These are phyloP conservation scores for Chrysolina oricalcia DNA, from an alignment of 2,888 invertebrate genomes.

Conservation along the genomic window DNA sequence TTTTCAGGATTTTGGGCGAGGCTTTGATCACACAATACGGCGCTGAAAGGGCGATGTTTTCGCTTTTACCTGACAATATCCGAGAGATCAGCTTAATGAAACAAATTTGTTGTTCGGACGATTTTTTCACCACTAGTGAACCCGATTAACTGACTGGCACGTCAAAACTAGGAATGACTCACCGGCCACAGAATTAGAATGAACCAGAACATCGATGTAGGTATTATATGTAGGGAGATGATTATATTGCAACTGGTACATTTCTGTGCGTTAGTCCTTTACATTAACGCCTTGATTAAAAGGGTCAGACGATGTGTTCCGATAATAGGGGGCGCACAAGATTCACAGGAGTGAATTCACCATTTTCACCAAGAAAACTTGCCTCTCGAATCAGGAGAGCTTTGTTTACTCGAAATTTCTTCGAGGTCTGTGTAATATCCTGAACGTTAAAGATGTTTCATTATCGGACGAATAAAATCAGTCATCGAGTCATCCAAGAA, in stretches of 20 bases:
- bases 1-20: slow-evolving; percentile 38
- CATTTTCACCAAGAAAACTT: no score
- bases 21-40: slow-evolving; percentile 17
- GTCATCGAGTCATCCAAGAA: no score
- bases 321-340: slow-evolving; percentile 18
- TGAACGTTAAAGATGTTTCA: no score
- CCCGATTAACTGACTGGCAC: slow-evolving; percentile 45
- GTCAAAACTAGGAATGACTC: slow-evolving; percentile 60
- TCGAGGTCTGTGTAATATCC: no score
- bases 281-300: slow-evolving; percentile 31
- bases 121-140: slow-evolving; percentile 24
- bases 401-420: no score
- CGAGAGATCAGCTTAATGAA: slow-evolving; percentile 22
- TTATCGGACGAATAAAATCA: no score
- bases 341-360: neutral
- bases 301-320: slow-evolving; percentile 11
- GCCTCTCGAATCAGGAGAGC: no score
- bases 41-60: slow-evolving; percentile 21
- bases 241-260: slow-evolving; percentile 26
- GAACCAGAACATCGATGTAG: slow-evolving; percentile 43
- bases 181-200: slow-evolving; percentile 62
- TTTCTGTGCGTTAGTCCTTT: slow-evolving; percentile 27
- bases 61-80: slow-evolving; percentile 29
- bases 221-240: slow-evolving; percentile 52
- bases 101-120: slow-evolving; percentile 10